phyloP scores from a whole-genome alignment of 2,797 vertebrate species.

The Danio aesculapii region DNA sequence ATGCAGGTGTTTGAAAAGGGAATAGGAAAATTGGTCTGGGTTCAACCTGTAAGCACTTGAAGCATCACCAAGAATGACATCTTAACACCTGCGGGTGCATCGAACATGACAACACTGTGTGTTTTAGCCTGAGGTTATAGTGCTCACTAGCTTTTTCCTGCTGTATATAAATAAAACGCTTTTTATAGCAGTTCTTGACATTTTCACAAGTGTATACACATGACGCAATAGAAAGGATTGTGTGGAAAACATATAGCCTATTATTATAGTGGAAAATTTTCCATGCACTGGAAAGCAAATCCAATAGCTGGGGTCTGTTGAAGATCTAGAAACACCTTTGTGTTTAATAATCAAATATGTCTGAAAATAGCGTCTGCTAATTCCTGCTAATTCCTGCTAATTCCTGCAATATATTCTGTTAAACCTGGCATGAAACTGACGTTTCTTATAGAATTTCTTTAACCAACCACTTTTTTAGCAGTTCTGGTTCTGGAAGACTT shows the following conservation, averaged over 20 bases:
- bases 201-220: not conserved
- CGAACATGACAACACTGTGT: not conserved
- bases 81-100: not conserved
- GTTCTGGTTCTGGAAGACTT: too few relatives aligned
- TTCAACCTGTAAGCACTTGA: not conserved
- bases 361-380: constrained; percentile 1
- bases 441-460: too few relatives aligned
- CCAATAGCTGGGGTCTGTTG: not conserved
- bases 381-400: constrained; percentile 10
- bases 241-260: not conserved
- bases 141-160: not conserved
- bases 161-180: constrained; percentile 7
- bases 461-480: too few relatives aligned
- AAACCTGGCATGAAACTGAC: not conserved
- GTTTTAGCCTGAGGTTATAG: not conserved
- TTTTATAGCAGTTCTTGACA: constrained; percentile 18
- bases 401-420: constrained; percentile 7
- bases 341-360: constrained; percentile 12
- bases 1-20: not conserved
- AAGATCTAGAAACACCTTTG: not conserved
- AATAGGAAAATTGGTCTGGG: constrained; percentile 10
- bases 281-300: not conserved
- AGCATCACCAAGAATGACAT: not conserved
- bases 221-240: not conserved
- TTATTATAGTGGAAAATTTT: not conserved